Base-by-base conservation (phyloP, 1,140 invertebrate species). In the Brachionus manjavacas region DNA sequence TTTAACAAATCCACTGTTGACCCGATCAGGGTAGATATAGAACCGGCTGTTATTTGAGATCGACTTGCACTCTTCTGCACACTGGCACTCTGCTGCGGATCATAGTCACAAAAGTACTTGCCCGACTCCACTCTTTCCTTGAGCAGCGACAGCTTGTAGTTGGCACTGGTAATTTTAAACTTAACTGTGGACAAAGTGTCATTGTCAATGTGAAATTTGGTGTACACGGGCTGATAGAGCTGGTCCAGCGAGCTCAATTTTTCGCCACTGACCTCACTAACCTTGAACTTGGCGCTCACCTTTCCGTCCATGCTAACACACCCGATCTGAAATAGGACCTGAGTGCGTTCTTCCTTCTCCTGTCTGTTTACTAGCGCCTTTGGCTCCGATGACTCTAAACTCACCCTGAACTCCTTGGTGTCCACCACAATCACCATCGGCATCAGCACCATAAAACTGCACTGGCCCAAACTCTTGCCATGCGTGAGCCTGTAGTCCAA, bases 51-150 rank as follows among this genome's bases (percentile, higher is more conserved):
- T 39, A 81, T 68, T 12, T 60, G 64, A 31, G 79, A 64, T 35
- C 31, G 55, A 64, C 9, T 20, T 12, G 43, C 43, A 14, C 43
- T 4, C 12, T 23, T 20, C 25, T 49, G 72, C 12, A n/a, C 20
- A 23, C 7, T 12, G 11, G 12, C 20, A 25, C 46, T 23, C 49
- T 76, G 72, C 46, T 76, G 72, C 25, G 72, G 72, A 49, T 81
- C 79, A 46, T 81, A 81, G 31, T 81, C 60, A 81, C 52, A 60
- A 64, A 81, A 81, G 66, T 81, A 81, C 60, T 81, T 81, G 25
- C 79, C 79, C n/a, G 31, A 28, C 20, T 81, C 79, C 3, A 81
- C 31, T 46, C 52, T 81, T n/a, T 81, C 52, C 39, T 81, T 81
- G 9, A 81, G 16, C 28, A 81, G 31, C 16, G 79, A 81, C 35